These are phyloP conservation scores for Colistium nudipinnis DNA, from an alignment of 2,113 vertebrate genomes.

Conservation along the genomic window DNA sequence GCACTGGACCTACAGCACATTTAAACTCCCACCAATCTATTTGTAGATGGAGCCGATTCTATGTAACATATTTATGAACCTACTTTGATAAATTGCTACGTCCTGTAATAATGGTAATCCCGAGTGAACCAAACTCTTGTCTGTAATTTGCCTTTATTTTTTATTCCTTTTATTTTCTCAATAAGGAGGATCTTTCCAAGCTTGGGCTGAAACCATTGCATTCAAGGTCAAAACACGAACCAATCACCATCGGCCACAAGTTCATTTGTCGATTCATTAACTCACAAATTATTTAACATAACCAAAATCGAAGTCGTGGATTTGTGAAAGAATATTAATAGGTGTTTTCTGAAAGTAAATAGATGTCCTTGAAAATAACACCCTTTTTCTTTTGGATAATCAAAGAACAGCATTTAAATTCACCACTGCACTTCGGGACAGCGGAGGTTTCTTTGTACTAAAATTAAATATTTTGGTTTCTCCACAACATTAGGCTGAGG, in stretches of 20 bases:
- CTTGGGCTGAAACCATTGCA: not conserved
- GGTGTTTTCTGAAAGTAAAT: not conserved
- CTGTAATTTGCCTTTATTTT: not conserved
- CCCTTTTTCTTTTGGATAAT: not conserved
- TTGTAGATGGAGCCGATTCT: not conserved
- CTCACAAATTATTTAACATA: not conserved
- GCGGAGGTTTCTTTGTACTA: not conserved
- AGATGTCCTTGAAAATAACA: constrained; percentile 4
- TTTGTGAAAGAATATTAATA: not conserved
- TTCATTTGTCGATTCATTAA: not conserved
- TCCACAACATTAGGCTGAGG: not conserved
- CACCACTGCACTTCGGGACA: not conserved
- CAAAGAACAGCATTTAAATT: not conserved
- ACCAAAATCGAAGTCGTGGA: not conserved
- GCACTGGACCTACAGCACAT: not conserved
- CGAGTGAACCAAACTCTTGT: constrained; percentile 1
- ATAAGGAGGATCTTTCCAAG: not conserved
- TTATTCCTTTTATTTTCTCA: not conserved
- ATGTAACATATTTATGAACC: constrained; percentile 19
- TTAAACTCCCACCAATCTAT: constrained; percentile 1
- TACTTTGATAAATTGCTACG: constrained; percentile 12
- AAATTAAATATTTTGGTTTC: not conserved
- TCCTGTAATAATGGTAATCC: not conserved
- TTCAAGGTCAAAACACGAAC: not conserved
- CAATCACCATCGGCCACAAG: not conserved